Conservation (phyloP, 2,113 vertebrate species). For the Toxotes jaculatrix region DNA sequence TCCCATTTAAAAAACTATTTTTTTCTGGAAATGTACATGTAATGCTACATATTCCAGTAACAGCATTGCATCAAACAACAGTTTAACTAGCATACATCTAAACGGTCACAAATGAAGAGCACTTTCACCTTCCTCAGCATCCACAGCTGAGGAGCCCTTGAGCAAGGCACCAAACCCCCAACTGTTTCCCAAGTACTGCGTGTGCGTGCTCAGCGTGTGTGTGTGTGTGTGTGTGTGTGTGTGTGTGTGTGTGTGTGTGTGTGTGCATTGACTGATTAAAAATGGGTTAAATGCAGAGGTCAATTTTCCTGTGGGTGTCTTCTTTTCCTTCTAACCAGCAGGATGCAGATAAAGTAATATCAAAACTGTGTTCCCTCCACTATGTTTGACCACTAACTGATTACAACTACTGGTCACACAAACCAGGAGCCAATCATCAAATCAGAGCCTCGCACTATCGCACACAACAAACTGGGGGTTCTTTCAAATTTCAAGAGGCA, state of each 20-base stretch:
- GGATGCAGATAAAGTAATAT: neutral
- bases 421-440: neutral
- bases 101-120: too few relatives aligned
- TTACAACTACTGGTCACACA: neutral
- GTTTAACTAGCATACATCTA: neutral
- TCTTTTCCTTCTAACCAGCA: neutral
- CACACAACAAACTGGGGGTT: neutral
- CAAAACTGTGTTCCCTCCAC: neutral
- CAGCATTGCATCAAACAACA: neutral
- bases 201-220: too few relatives aligned
- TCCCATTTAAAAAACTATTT: neutral
- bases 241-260: too few relatives aligned
- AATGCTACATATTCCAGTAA: neutral
- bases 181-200: too few relatives aligned
- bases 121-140: too few relatives aligned
- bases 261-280: too few relatives aligned
- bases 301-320: too few relatives aligned
- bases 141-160: too few relatives aligned
- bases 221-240: too few relatives aligned
- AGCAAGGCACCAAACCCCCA: too few relatives aligned
- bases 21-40: neutral
- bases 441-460: too few relatives aligned
- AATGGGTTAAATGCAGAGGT: too few relatives aligned
- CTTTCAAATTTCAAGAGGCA: neutral
- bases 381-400: neutral